These are phyloP conservation scores for Orgyia antiqua DNA, from an alignment of 2,888 invertebrate genomes.

Conservation along the genomic window DNA sequence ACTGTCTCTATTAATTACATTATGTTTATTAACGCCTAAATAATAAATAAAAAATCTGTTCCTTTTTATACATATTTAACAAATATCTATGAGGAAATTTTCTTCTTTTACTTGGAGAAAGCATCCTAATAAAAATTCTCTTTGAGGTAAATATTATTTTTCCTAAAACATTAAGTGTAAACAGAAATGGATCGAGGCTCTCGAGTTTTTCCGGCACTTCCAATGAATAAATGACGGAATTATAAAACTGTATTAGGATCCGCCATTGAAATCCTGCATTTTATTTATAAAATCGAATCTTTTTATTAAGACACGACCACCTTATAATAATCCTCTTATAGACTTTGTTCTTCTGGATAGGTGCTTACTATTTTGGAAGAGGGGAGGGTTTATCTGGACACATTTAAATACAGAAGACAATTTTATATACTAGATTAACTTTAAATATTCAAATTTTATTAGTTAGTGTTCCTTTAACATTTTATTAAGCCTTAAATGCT, in stretches of 20 bases:
- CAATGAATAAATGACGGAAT: conserved; percentile 21
- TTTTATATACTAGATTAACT: too few species aligned
- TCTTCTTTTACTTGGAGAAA: conserved; percentile 5
- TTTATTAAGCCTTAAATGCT: too few species aligned
- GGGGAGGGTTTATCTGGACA: too few species aligned
- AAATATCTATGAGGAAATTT: conserved; percentile 12
- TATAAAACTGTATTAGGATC: conserved; percentile 17
- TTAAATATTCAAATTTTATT: too few species aligned
- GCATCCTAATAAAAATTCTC: conserved; percentile 13
- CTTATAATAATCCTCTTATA: conserved; percentile 58
- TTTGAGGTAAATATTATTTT: conserved; percentile 18
- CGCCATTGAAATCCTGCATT: conserved; percentile 29
- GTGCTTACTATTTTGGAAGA: too few species aligned
- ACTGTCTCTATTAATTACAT: too few species aligned
- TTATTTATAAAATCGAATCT: conserved; percentile 27
- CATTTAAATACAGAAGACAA: too few species aligned
- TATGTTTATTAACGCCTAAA: too few species aligned
- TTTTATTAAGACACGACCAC: conserved; percentile 32
- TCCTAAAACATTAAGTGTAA: conserved; percentile 13
- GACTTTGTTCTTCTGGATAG: conserved; percentile 26
- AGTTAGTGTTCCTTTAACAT: too few species aligned
- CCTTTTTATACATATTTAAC: too few species aligned
- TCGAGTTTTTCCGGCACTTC: conserved; percentile 13
- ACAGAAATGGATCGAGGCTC: conserved; percentile 12
- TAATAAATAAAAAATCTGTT: too few species aligned